Evolutionary conservation across 2,113 vertebrate genomes (phyloP).

Genomic region (Esox niger): DNA sequence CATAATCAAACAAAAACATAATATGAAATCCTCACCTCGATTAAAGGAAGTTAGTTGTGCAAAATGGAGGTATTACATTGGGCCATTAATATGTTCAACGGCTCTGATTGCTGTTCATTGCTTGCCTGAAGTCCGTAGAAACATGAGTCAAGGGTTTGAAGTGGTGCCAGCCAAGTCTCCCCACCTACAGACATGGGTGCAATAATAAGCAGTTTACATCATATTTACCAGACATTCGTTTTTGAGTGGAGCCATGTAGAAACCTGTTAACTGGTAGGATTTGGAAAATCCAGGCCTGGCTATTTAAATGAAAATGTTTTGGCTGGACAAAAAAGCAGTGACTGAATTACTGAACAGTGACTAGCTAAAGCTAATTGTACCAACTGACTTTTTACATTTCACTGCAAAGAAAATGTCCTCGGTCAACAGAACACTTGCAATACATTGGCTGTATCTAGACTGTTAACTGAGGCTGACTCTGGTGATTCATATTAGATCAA

Average conservation of each 20-base stretch:
- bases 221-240: neutral
- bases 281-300: constrained; percentile 7
- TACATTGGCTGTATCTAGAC: neutral
- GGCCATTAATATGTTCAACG: constrained; percentile 25
- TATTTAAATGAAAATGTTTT: constrained; percentile 6
- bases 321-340: neutral
- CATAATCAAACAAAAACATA: constrained; percentile 18
- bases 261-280: constrained; percentile 5
- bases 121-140: too few relatives aligned
- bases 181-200: neutral
- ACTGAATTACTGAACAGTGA: neutral
- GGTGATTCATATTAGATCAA: too few relatives aligned
- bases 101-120: too few relatives aligned
- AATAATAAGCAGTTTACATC: neutral
- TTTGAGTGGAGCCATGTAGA: neutral
- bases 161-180: constrained; percentile 16
- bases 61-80: constrained; percentile 15
- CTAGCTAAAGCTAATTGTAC: neutral
- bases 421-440: neutral
- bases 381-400: constrained; percentile 4
- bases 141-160: constrained; percentile 1
- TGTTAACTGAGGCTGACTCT: too few relatives aligned
- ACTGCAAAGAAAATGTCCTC: neutral
- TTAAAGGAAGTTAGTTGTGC: constrained; percentile 20
- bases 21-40: constrained; percentile 19